These are phyloP conservation scores for Stegodyphus mimosarum DNA, from an alignment of 1,140 invertebrate species.

Conservation along the genomic window DNA sequence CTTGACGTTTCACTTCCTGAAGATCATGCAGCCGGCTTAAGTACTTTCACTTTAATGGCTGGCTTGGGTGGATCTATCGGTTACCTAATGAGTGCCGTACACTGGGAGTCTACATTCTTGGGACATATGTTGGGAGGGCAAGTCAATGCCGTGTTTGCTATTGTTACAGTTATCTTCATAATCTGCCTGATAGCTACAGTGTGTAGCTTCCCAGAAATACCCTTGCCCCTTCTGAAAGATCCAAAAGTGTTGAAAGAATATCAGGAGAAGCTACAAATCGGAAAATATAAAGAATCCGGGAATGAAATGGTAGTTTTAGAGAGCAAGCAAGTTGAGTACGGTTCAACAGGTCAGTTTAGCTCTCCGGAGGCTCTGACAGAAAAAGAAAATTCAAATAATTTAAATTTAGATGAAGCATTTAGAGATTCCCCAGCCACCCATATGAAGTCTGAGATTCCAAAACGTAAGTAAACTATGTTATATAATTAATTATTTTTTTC, in stretches of 20 bases:
- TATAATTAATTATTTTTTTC: too few relatives aligned
- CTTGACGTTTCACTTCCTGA: slow-evolving; percentile 92
- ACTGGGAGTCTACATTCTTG: slow-evolving; percentile 88
- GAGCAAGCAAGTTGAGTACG: slow-evolving; percentile 3
- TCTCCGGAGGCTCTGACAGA: too few relatives aligned
- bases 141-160: slow-evolving; percentile 87
- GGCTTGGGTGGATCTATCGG: slow-evolving; percentile 94
- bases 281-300: not conserved
- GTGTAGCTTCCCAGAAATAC: slow-evolving; percentile 89
- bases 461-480: too few relatives aligned
- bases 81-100: slow-evolving; percentile 90
- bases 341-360: not conserved
- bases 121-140: slow-evolving; percentile 86
- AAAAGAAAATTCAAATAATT: too few relatives aligned
- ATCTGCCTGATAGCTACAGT: slow-evolving; percentile 82
- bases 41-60: slow-evolving; percentile 96
- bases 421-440: too few relatives aligned
- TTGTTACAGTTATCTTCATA: slow-evolving; percentile 88
- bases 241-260: slow-evolving; percentile 66
- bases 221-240: slow-evolving; percentile 73
- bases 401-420: too few relatives aligned
- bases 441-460: too few relatives aligned
- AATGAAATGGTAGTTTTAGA: not conserved
- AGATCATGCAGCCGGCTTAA: slow-evolving; percentile 91
- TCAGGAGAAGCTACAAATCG: slow-evolving; percentile 57